A percentile compares a stretch with the other conserved stretches of the same genome.
Evolutionary conservation across 2,113 vertebrate genomes (phyloP).

Genomic region (Chloropsis cyanopogon): DNA sequence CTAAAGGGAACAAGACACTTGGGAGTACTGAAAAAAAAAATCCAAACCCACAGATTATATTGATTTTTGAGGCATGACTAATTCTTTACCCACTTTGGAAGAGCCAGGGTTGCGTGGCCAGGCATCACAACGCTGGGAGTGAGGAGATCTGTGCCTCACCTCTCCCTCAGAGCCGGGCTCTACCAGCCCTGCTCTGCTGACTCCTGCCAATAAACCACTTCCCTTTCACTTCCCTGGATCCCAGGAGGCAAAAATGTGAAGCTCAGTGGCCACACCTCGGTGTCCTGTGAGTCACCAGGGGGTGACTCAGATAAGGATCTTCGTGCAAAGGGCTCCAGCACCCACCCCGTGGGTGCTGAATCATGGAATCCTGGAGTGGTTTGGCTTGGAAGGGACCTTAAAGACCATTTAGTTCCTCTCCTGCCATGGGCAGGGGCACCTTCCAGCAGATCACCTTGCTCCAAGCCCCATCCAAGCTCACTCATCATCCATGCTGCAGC

Average conservation of each 20-base stretch:
- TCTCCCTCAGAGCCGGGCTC: fast-evolving
- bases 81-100: fast-evolving
- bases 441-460: neutral
- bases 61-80: fast-evolving
- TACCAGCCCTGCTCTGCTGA: neutral
- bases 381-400: neutral
- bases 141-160: neutral
- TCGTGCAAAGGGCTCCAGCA: neutral
- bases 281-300: fast-evolving
- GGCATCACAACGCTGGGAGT: fast-evolving
- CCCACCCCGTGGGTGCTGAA: fast-evolving
- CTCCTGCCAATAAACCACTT: neutral
- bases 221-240: neutral
- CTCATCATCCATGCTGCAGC: fast-evolving
- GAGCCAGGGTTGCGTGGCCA: fast-evolving
- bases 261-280: fast-evolving
- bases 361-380: fast-evolving
- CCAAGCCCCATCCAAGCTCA: fast-evolving
- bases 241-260: neutral
- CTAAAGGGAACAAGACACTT: neutral
- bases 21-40: fast-evolving
- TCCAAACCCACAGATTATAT: too few relatives aligned
- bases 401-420: neutral
- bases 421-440: neutral
- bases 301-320: neutral